Conservation (phyloP, 2,888 invertebrate species). For the Calameuta filiformis region DNA sequence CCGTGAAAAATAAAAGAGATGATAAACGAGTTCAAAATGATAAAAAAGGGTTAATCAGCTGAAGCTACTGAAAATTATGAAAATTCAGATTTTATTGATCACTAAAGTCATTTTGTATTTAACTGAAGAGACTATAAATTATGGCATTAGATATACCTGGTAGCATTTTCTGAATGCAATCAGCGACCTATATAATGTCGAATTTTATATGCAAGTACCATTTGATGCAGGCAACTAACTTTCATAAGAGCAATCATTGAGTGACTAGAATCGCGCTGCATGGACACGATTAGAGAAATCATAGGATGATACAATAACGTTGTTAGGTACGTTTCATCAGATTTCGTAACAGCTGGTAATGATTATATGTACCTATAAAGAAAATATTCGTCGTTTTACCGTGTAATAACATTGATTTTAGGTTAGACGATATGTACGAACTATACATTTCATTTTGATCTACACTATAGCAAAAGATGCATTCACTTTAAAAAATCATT, state of each 20-base stretch:
- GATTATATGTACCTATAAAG: background rate
- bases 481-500: background rate
- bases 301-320: slow-evolving; percentile 2
- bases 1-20: no score
- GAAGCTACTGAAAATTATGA: background rate
- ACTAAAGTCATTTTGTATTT: background rate
- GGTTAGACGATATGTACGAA: background rate
- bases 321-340: background rate
- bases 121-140: background rate
- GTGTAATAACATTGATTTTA: background rate
- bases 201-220: background rate
- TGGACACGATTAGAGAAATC: slow-evolving; percentile 1
- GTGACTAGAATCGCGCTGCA: background rate
- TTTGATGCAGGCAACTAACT: background rate
- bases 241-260: background rate
- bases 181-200: background rate
- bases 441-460: background rate
- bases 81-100: background rate
- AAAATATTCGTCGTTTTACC: background rate
- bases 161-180: background rate
- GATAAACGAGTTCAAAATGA: no score
- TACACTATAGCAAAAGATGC: background rate
- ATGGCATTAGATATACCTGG: background rate
- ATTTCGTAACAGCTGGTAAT: background rate
- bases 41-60: background rate